Percentiles rank a stretch among this genome's conserved stretches.
Conservation (phyloP, 2,113 vertebrate species). For the Saguinus imperator region DNA sequence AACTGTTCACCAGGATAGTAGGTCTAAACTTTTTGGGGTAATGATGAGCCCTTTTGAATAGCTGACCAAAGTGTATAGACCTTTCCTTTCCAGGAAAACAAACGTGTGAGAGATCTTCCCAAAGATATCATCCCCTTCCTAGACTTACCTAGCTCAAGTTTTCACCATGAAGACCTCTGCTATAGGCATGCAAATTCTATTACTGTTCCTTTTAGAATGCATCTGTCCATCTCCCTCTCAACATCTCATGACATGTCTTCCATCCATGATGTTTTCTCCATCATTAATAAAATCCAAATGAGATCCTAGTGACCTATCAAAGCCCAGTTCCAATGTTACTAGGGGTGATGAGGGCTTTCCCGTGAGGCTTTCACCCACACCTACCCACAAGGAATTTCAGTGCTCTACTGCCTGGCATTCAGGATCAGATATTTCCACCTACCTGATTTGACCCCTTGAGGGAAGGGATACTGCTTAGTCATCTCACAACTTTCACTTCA, state of each 20-base stretch:
- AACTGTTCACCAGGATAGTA: background rate
- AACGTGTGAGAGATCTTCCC: background rate
- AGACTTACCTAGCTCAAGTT: background rate
- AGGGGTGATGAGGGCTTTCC: background rate
- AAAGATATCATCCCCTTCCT: background rate
- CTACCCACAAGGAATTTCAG: background rate
- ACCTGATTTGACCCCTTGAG: background rate
- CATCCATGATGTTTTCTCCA: background rate
- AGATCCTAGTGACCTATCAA: background rate
- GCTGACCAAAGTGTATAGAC: background rate
- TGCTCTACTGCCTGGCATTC: background rate
- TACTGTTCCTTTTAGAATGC: background rate
- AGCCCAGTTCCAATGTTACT: background rate
- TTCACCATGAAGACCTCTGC: background rate
- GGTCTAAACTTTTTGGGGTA: background rate
- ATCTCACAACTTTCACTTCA: background rate
- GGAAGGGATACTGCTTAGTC: background rate
- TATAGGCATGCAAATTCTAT: background rate
- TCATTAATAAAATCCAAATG: background rate
- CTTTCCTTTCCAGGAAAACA: background rate
- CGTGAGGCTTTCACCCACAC: background rate
- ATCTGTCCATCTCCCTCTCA: background rate
- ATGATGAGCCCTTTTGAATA: background rate
- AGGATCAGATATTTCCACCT: background rate
- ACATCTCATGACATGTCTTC: background rate